These are phyloP conservation scores for Oreonectes daqikongensis DNA, from an alignment of 2,797 vertebrate species.

Conservation along the genomic window DNA sequence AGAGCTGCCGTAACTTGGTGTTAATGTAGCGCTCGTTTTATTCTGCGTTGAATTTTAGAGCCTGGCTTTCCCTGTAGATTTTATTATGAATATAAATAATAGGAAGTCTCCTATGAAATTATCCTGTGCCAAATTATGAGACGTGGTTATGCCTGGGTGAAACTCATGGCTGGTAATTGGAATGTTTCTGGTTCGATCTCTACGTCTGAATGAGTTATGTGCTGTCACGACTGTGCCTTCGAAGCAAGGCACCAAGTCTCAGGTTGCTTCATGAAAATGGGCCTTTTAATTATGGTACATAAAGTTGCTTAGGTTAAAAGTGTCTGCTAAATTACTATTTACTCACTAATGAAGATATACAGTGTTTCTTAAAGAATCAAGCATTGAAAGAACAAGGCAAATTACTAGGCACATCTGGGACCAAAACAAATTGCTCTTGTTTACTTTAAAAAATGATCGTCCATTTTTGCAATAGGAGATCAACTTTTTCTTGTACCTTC, in stretches of 20 bases:
- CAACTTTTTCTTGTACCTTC: conserved; percentile 7
- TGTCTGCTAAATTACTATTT: neutral
- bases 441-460: neutral
- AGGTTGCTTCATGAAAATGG: neutral
- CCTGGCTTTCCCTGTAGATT: neutral
- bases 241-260: neutral
- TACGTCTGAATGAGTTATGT: neutral
- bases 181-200: neutral
- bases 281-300: neutral
- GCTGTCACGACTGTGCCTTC: neutral
- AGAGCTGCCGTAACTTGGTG: neutral
- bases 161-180: neutral
- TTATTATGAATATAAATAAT: neutral
- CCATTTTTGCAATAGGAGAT: conserved; percentile 22
- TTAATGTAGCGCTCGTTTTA: neutral
- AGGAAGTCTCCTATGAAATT: neutral
- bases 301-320: neutral
- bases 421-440: neutral
- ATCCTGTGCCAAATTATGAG: neutral
- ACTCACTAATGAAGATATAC: conserved; percentile 17
- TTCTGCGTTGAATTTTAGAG: neutral
- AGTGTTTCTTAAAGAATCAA: neutral
- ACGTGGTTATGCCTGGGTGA: neutral
- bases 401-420: neutral
- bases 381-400: neutral